Evolutionary conservation across 2,797 vertebrate species (phyloP).

Genomic region (Mus caroli): DNA sequence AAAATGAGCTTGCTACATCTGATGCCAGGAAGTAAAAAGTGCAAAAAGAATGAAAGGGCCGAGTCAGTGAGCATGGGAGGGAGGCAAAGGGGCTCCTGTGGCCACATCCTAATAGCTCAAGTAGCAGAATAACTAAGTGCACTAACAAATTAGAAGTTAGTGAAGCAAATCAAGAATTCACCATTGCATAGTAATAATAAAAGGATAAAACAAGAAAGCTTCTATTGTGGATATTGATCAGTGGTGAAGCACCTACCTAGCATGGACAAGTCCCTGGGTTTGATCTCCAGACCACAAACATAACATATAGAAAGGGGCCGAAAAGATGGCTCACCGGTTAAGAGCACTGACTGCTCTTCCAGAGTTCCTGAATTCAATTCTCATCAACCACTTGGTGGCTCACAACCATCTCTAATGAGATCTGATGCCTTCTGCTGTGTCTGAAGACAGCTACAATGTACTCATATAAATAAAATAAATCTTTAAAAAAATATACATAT

Average conservation of each 20-base stretch:
- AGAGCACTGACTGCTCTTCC: background rate
- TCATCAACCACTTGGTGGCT: background rate
- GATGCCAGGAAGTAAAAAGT: constrained; percentile 8
- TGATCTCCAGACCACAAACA: background rate
- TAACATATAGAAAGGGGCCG: background rate
- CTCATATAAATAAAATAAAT: background rate
- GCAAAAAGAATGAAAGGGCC: background rate
- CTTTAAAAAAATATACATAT: background rate
- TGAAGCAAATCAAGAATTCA: background rate
- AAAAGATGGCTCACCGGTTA: background rate
- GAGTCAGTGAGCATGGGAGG: background rate
- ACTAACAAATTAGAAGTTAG: constrained; percentile 29
- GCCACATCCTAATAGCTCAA: constrained; percentile 1
- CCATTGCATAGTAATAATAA: constrained; percentile 11
- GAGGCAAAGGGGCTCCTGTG: background rate
- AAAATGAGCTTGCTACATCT: background rate
- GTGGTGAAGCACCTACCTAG: background rate
- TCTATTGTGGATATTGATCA: background rate
- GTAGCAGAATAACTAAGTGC: background rate
- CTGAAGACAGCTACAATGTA: background rate
- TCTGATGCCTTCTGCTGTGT: background rate
- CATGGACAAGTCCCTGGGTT: background rate
- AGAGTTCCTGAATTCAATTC: background rate
- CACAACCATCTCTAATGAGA: background rate
- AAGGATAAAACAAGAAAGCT: background rate